Evolutionary conservation across 2,888 invertebrate genomes (phyloP), one percentile per base, ranked within the genome.

Genomic region (Drosophila subquinaria): DNA sequence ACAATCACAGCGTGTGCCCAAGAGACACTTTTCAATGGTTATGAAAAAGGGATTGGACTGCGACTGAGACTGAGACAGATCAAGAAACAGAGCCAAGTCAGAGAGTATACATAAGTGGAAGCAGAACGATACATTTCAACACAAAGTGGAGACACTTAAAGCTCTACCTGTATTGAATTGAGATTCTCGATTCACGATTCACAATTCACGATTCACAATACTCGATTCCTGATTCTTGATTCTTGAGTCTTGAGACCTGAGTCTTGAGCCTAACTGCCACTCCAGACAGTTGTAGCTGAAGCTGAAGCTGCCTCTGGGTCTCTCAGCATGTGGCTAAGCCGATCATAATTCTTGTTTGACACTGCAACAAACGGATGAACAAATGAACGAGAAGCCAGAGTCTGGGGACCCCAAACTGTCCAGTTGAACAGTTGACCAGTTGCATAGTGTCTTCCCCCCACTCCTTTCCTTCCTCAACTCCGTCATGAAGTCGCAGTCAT

Each of bases 291-390:
- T 71, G 69, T n/a, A 30, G 63, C 42, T 59, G 51, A 20, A 20
- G 71, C 60, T 35, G 43, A 23, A 43, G n/a, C 51, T 27, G 38
- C 23, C 17, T 27, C 36, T 36, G 53, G 53, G 76, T 55, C 63
- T 63, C 51, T 89, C 91, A 91, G 91, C 91, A 91, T 91, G 91
- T 92, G 92, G 91, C 91, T 91, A 91, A 91, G 92, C 91, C 91
- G 92, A 91, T 91, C 91, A 91, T 91, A 91, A 92, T 91, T 91
- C 92, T 91, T 91, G 92, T 92, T 92, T 91, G 91, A 91, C 92
- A 91, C 85, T 82, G 81, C 82, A 85, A 87, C 86, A 87, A 86
- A 86, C 83, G 88, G 81, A 86, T 88, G 88, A 88, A 88, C 86
- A 86, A 86, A 86, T 86, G 88, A 86, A 86, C 88, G 86, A 86